phyloP scores from a whole-genome alignment of 1,140 invertebrate species.

The Caerostris darwini region DNA sequence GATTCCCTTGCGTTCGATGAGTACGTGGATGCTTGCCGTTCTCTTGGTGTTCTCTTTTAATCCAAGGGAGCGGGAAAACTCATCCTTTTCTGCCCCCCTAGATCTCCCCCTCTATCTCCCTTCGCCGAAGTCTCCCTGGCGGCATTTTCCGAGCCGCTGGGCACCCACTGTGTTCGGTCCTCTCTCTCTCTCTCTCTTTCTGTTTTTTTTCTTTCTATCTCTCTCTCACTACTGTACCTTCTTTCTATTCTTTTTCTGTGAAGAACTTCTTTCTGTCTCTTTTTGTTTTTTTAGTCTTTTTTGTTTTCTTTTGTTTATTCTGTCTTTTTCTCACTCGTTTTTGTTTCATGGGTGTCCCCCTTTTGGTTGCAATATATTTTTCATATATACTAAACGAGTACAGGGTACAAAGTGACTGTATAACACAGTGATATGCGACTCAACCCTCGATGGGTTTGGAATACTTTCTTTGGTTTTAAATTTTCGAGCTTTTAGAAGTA shows the following conservation, averaged over 20 bases:
- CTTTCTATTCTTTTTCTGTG: background rate
- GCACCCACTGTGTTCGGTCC: slow-evolving; percentile 38
- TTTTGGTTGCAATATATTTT: background rate
- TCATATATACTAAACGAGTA: slow-evolving; percentile 14
- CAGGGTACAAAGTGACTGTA: background rate
- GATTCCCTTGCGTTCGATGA: slow-evolving; percentile 69
- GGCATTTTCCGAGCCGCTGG: slow-evolving; percentile 72
- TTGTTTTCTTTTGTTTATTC: background rate
- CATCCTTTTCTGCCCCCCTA: slow-evolving; percentile 18
- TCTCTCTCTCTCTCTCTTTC: slow-evolving; percentile 25
- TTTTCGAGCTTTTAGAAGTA: too few species aligned
- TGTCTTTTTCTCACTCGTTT: background rate
- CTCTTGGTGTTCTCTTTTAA: slow-evolving; percentile 75
- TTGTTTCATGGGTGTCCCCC: slow-evolving; percentile 16
- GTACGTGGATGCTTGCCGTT: slow-evolving; percentile 58
- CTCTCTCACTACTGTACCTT: background rate
- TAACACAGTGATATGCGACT: too few species aligned
- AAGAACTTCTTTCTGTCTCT: background rate
- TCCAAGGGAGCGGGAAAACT: slow-evolving; percentile 53
- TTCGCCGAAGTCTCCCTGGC: slow-evolving; percentile 57
- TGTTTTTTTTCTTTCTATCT: background rate
- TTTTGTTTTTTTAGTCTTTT: background rate
- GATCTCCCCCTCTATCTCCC: background rate
- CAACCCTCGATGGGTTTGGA: too few species aligned
- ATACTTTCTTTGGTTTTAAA: too few species aligned